phyloP scores from a whole-genome alignment of 1,140 invertebrate genomes.

The Drosophila suzukii region DNA sequence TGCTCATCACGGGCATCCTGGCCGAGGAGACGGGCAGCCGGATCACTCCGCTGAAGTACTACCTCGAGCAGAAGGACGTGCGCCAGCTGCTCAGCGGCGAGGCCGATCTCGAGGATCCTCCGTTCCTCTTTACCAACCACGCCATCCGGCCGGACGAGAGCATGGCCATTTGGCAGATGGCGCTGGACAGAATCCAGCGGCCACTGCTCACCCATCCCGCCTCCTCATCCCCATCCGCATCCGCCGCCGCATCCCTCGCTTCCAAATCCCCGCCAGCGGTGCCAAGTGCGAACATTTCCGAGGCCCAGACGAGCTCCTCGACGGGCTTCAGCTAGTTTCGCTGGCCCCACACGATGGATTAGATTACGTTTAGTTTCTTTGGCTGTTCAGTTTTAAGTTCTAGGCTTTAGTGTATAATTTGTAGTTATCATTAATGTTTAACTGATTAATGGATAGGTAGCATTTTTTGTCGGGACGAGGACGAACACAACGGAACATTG shows the following conservation, averaged over 20 bases:
- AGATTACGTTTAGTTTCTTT: slow-evolving; percentile 32
- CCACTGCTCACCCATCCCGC: slow-evolving; percentile 9
- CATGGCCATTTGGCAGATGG: slow-evolving; percentile 84
- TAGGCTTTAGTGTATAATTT: slow-evolving; percentile 46
- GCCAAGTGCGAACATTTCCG: slow-evolving; percentile 16
- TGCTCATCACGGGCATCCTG: slow-evolving; percentile 91
- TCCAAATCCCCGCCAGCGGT: slow-evolving; percentile 7
- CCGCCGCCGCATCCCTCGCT: slow-evolving; percentile 7
- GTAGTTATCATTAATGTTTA: slow-evolving; percentile 30
- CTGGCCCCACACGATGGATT: slow-evolving; percentile 13
- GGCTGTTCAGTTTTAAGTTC: slow-evolving; percentile 53
- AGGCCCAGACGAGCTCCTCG: slow-evolving; percentile 6
- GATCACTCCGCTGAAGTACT: slow-evolving; percentile 85
- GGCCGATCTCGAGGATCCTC: slow-evolving; percentile 52
- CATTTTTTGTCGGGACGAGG: slow-evolving; percentile 35
- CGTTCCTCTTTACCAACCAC: slow-evolving; percentile 87
- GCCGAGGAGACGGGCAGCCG: slow-evolving; percentile 87
- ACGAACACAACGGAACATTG: slow-evolving; percentile 43
- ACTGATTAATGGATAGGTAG: slow-evolving; percentile 57
- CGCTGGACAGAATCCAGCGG: slow-evolving; percentile 41
- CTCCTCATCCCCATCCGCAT: slow-evolving; percentile 10
- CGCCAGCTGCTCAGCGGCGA: slow-evolving; percentile 63
- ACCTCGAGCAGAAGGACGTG: slow-evolving; percentile 81
- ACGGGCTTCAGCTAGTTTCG: slow-evolving; percentile 56
- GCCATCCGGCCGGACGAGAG: slow-evolving; percentile 85